Evolutionary conservation across 1,140 invertebrate species (phyloP), one percentile per base, ranked within the genome.

Genomic region (Sitophilus oryzae): DNA sequence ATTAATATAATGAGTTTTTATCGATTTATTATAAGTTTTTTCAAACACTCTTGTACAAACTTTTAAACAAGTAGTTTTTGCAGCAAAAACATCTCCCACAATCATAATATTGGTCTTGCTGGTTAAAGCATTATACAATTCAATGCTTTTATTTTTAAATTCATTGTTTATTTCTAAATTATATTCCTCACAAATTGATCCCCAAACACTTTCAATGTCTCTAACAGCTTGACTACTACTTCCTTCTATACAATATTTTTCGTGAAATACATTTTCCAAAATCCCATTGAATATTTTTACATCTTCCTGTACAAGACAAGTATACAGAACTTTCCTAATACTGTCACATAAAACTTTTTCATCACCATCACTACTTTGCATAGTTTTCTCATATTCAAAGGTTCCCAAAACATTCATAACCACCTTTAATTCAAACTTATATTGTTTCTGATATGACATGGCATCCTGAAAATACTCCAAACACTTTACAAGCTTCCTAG

Each of bases 231-330:
- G 6, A 5, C 11, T 16, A 59, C 9, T 18, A 19, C 10, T 40
- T 34, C 22, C 37, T 46, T 40, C 9, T 44, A 6, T 14, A 10
- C 15, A 8, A 14, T 19, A 25, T 55, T 38, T 9, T 9, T 83
- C 84, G 0, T 91, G 89, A 75, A 96, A 96, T 51, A 96, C 76
- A 74, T 95, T 91, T 2, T 84, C 85, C 46, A 94, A 86, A 40
- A 95, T 94, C 11, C 88, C 89, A 66, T 92, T 75, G 60, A 95
- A 96, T 2, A 96, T 74, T 1, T 88, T 86, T 22, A 93, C 79
- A 71, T 96, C 92, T 66, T 83, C 81, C 2, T 82, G 82, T 36
- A 92, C 73, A 75, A 96, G 93, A 69, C 93, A 94, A 0, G 92
- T 88, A 38, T 92, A 73, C 76, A 94, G 94, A 0, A 94, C 88